Conservation (phyloP, 2,888 invertebrate genomes). For the Chirona hameri region DNA sequence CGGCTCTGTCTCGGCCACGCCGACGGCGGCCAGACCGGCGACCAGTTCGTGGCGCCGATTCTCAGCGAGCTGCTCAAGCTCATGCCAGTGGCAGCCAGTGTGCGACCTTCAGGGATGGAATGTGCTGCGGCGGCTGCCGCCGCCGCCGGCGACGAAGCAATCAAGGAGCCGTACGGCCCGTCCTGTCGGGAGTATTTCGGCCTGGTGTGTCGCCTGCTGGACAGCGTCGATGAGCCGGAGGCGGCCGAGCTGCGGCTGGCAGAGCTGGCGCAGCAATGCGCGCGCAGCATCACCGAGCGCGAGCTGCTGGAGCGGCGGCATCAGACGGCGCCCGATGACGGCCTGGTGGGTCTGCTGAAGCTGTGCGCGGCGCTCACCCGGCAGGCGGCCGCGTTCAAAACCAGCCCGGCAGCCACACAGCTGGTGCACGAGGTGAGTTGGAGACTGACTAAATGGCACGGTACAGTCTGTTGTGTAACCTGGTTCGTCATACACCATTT, state of each 20-base stretch:
- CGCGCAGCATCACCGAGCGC: constrained; percentile 67
- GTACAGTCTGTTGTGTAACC: no score
- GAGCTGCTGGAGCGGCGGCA: constrained; percentile 79
- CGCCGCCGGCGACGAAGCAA: constrained; percentile 57
- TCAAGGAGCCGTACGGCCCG: constrained; percentile 92
- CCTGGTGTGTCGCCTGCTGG: constrained; percentile 82
- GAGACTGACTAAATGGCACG: no score
- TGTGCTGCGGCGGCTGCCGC: constrained; percentile 39
- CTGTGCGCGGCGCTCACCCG: constrained; percentile 82
- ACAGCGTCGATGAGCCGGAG: constrained; percentile 58
- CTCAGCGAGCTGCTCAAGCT: constrained; percentile 75
- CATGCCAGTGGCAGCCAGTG: constrained; percentile 76
- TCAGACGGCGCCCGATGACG: constrained; percentile 81
- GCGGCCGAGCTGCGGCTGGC: constrained; percentile 60
- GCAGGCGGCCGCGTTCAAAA: constrained; percentile 82
- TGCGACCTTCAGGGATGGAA: constrained; percentile 63
- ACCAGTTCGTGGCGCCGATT: constrained; percentile 61
- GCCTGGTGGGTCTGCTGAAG: constrained; percentile 79
- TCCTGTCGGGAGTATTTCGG: constrained; percentile 94
- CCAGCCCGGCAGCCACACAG: constrained; percentile 67
- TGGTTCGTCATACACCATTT: no score
- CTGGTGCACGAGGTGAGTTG: constrained; percentile 58
- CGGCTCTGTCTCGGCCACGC: constrained; percentile 41
- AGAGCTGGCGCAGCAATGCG: constrained; percentile 61
- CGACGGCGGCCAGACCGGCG: constrained; percentile 40